Conservation (phyloP, 2,888 invertebrate species). For the Rhagophthalmus giganteus region DNA sequence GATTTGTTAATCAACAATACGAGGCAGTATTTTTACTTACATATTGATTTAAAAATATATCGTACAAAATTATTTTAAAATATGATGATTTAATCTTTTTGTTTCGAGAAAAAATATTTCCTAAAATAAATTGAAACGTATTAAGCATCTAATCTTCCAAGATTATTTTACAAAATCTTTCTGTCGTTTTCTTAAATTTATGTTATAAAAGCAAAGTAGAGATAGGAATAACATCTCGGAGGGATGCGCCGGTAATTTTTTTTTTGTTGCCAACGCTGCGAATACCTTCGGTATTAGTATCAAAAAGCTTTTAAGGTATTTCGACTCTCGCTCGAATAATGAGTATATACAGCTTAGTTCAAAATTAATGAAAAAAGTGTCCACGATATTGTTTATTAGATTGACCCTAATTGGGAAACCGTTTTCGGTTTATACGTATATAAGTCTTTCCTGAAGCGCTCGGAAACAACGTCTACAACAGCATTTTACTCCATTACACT, state of each 20-base stretch:
- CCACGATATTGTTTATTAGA: slow-evolving; percentile 17
- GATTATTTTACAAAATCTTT: neutral
- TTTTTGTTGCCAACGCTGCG: neutral
- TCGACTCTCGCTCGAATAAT: slow-evolving; percentile 1
- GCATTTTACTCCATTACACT: slow-evolving; percentile 27
- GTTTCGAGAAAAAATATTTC: neutral
- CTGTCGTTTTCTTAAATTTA: neutral
- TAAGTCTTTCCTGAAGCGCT: slow-evolving; percentile 21
- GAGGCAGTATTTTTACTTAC: no score
- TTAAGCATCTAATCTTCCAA: neutral
- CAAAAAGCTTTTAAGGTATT: neutral
- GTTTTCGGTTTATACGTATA: slow-evolving; percentile 21
- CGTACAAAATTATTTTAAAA: no score
- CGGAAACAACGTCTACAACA: slow-evolving; percentile 14
- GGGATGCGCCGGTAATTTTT: no score
- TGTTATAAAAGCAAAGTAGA: neutral
- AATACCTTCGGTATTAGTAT: neutral
- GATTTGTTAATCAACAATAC: no score
- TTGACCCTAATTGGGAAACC: slow-evolving; percentile 24
- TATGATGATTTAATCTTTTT: neutral
- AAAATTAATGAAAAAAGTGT: slow-evolving; percentile 3
- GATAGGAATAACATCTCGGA: no score
- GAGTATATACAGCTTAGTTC: neutral
- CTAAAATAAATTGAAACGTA: neutral
- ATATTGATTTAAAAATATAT: no score